A percentile compares a stretch with the other conserved stretches of the same genome.
Evolutionary conservation across 2,888 invertebrate genomes (phyloP).

Genomic region (Clunio marinus): DNA sequence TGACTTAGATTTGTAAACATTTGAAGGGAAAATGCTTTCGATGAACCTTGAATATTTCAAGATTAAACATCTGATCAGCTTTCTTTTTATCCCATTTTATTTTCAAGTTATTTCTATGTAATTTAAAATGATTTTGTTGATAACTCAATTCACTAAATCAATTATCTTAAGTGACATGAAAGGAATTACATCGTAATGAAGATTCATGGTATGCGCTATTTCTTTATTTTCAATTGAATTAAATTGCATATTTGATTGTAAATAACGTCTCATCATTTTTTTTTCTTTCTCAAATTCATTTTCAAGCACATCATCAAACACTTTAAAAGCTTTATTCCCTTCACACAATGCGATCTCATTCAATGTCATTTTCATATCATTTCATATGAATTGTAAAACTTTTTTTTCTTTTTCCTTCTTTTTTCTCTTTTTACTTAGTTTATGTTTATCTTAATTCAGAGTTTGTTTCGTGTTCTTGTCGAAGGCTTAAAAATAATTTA

Average conservation of each 20-base stretch:
- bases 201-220: neutral
- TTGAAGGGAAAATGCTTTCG: no score
- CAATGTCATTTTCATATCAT: conserved; percentile 5
- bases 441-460: neutral
- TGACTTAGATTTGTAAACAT: no score
- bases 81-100: conserved; percentile 14
- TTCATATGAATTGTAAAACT: no score
- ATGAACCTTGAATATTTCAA: no score
- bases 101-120: neutral
- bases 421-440: no score
- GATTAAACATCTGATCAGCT: no score
- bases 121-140: neutral
- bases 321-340: neutral
- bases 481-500: neutral
- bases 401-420: no score
- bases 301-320: neutral
- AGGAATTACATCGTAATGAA: neutral
- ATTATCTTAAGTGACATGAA: neutral
- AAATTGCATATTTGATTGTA: conserved; percentile 12
- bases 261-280: neutral
- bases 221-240: neutral
- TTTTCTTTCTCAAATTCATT: neutral
- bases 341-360: neutral
- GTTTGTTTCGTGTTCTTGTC: neutral
- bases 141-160: conserved; percentile 6